Base-by-base conservation (phyloP, 1,140 invertebrate genomes). In the Mamestra configurata region DNA sequence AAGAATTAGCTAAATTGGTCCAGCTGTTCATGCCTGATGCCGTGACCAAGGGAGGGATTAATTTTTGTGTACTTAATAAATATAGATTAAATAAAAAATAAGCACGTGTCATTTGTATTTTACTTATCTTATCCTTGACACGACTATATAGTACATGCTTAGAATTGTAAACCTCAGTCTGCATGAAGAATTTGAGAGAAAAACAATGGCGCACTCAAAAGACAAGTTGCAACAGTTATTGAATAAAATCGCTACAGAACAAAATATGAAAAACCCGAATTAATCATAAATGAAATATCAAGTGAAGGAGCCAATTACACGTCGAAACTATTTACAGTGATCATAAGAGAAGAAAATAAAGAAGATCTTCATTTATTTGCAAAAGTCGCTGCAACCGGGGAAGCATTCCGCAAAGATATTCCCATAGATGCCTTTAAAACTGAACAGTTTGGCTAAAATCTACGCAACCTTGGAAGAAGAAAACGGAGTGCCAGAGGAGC, bases 371-470 rank as follows among this genome's bases (percentile, higher is more conserved):
- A 78, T 24, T 46, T 78, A 4, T 78, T 78, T 55, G 88, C 82
- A 0, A 90, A 90, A 70, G 83, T 88, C 1, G 86, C 86, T 0
- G 75, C 18, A 15, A 24, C 86, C 1, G 72, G 84, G 0, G 84
- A 84, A 13, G 43, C 79, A 43, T 49, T 83, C 6, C 80, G 87
- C 10, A 68, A 37, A 0, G 57, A 43, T 11, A 24, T 55, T 0
- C 20, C 71, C 2, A 43, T 20, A 0, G 43, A 77, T 0, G 8
- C 87, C 24, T 89, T 73, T 59, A 57, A 77, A 3, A 80, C 66
- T 1, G 89, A 90, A 64, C 59, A 61, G 20, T 84, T 78, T 89
- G 0, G 10, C 72, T 4, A 71, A 84, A 22, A 64, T 51, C 18
- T 71, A 18, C 27, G 27, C 8, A 1, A 1, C 11, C 0, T 18